Percentiles rank a stretch among this genome's conserved stretches.
Evolutionary conservation across 2,797 vertebrate species (phyloP).

Genomic region (Schizopygopsis malacanthus): DNA sequence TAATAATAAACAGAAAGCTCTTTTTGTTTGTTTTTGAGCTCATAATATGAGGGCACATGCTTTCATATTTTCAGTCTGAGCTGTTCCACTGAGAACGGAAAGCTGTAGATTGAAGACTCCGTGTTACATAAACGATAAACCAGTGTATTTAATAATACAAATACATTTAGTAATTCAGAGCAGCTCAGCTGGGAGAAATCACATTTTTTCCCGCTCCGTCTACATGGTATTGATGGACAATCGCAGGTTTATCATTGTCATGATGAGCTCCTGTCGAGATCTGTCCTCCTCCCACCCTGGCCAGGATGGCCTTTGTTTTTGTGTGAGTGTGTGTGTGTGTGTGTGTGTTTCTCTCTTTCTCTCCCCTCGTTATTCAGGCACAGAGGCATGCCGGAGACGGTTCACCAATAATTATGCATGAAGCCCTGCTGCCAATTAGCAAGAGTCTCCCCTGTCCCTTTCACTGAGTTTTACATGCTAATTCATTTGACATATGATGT

Average conservation of each 20-base stretch:
- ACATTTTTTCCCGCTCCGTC: conserved; percentile 13
- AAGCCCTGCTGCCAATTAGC: conserved; percentile 85
- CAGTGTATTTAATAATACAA: conserved; percentile 18
- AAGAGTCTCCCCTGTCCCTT: conserved; percentile 82
- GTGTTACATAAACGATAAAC: conserved; percentile 1
- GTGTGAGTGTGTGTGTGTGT: conserved; percentile 54
- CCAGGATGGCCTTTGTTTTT: conserved; percentile 75
- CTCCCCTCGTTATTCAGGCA: conserved; percentile 74
- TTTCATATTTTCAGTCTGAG: neutral
- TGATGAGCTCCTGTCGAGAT: conserved; percentile 78
- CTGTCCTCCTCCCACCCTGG: conserved; percentile 69
- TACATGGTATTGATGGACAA: conserved; percentile 73
- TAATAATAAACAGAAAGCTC: neutral
- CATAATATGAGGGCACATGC: neutral
- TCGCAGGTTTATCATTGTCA: conserved; percentile 76
- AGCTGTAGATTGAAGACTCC: neutral
- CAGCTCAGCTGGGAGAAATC: conserved; percentile 21
- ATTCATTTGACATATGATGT: conserved; percentile 86
- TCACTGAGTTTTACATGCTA: conserved; percentile 85
- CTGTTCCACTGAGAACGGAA: neutral
- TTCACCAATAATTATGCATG: conserved; percentile 84
- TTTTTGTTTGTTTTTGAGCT: neutral
- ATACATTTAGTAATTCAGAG: conserved; percentile 40
- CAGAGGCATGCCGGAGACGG: conserved; percentile 77
- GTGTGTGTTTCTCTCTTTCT: conserved; percentile 42